Conservation (phyloP, 1,140 invertebrate genomes). For the Caenorhabditis brenneri region DNA sequence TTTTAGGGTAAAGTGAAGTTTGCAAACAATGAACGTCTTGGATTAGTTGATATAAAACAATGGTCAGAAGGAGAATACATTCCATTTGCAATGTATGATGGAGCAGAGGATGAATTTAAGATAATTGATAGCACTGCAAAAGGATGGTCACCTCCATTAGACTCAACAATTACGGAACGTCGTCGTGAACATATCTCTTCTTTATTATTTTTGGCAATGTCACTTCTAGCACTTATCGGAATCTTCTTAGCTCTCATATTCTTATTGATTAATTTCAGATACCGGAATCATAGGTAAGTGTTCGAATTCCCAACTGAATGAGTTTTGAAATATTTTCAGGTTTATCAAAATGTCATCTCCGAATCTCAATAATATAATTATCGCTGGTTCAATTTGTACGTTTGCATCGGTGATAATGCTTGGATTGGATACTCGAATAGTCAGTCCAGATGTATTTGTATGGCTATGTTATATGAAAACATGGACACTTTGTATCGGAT, state of each 20-base stretch:
- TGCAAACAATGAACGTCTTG: constrained; percentile 91
- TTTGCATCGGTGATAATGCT: constrained; percentile 95
- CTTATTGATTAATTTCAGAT: constrained; percentile 92
- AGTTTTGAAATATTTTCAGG: constrained; percentile 75
- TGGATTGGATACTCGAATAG: constrained; percentile 88
- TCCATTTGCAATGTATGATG: constrained; percentile 63
- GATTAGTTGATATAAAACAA: constrained; percentile 89
- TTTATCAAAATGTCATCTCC: constrained; percentile 99
- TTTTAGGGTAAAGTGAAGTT: constrained; percentile 88
- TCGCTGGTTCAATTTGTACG: constrained; percentile 93
- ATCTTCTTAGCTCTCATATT: constrained; percentile 90
- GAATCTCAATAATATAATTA: constrained; percentile 97
- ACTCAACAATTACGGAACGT: constrained; percentile 64
- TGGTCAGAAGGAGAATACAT: constrained; percentile 74
- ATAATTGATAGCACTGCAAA: not conserved
- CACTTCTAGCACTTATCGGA: constrained; percentile 84
- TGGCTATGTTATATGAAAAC: constrained; percentile 75
- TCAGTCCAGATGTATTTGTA: constrained; percentile 73
- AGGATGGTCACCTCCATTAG: constrained; percentile 64
- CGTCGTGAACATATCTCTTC: constrained; percentile 79
- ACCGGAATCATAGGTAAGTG: constrained; percentile 75
- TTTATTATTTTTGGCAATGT: constrained; percentile 83
- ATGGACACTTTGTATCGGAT: constrained; percentile 98
- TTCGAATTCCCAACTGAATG: not conserved
- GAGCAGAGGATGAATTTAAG: constrained; percentile 53